Conservation (phyloP, 1,140 invertebrate genomes). For the Chironomus striatipennis region DNA sequence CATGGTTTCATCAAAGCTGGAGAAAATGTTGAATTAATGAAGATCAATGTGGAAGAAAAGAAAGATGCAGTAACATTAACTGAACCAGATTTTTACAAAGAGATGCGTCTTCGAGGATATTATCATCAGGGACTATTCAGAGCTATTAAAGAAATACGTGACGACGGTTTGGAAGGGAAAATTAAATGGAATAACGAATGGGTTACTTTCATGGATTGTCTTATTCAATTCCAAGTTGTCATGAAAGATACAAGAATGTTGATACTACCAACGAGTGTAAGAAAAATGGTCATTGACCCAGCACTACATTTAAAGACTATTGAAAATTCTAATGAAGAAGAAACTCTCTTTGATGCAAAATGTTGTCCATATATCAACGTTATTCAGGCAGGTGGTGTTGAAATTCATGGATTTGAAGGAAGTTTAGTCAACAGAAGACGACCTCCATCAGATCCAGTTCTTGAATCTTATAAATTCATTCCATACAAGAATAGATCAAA, state of each 20-base stretch:
- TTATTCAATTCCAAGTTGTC: slow-evolving; percentile 81
- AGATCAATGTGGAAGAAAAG: slow-evolving; percentile 32
- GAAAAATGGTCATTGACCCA: slow-evolving; percentile 69
- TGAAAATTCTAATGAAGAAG: slow-evolving; percentile 34
- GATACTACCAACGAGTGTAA: slow-evolving; percentile 76
- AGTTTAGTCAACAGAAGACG: slow-evolving; percentile 63
- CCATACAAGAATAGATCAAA: slow-evolving; percentile 47
- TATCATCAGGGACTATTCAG: slow-evolving; percentile 54
- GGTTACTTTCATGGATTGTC: slow-evolving; percentile 87
- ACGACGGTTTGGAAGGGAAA: slow-evolving; percentile 43
- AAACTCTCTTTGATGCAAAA: slow-evolving; percentile 37
- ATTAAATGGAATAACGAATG: slow-evolving; percentile 71
- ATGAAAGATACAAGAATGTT: slow-evolving; percentile 63
- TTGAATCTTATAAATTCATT: slow-evolving; percentile 69
- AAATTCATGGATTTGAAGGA: slow-evolving; percentile 72
- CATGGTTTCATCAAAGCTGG: slow-evolving; percentile 59
- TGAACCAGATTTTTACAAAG: slow-evolving; percentile 83
- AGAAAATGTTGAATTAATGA: slow-evolving; percentile 41
- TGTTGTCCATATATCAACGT: slow-evolving; percentile 30
- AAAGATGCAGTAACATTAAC: slow-evolving; percentile 30
- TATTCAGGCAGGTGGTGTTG: slow-evolving; percentile 69
- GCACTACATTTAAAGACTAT: slow-evolving; percentile 49
- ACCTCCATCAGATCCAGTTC: slow-evolving; percentile 52
- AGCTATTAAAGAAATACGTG: slow-evolving; percentile 35
- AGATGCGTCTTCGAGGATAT: slow-evolving; percentile 82